Evolutionary conservation across 1,140 invertebrate genomes (phyloP).

Genomic region (Eulimnadia texana): DNA sequence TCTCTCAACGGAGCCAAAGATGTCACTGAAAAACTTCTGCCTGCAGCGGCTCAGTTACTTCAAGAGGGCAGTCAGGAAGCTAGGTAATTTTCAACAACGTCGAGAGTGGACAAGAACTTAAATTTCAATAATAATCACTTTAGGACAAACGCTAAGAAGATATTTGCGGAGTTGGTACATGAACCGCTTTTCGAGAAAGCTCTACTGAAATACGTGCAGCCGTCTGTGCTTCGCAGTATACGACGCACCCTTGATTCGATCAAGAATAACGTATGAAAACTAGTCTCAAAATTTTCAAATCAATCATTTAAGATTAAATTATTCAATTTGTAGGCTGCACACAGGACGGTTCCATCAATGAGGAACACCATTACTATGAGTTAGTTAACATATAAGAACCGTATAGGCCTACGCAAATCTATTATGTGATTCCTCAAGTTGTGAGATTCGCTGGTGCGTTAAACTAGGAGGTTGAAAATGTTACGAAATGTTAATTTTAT

Average conservation of each 20-base stretch:
- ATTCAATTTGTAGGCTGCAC: too few species aligned
- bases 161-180: conserved; percentile 41
- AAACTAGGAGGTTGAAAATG: too few species aligned
- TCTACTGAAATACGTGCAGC: conserved; percentile 46
- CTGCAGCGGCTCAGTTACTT: conserved; percentile 61
- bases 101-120: conserved; percentile 4
- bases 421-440: too few species aligned
- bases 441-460: too few species aligned
- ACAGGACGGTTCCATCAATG: too few species aligned
- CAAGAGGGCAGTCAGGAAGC: conserved; percentile 75
- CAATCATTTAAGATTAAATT: too few species aligned
- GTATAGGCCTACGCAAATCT: too few species aligned
- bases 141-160: conserved; percentile 49
- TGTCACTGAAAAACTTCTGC: conserved; percentile 59
- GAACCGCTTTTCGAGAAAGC: conserved; percentile 47
- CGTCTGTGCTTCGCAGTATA: conserved; percentile 46
- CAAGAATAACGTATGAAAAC: conserved; percentile 17
- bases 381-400: too few species aligned
- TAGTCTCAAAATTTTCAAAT: background rate
- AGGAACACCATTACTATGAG: too few species aligned
- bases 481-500: too few species aligned
- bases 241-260: conserved; percentile 47
- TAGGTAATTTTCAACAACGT: conserved; percentile 35
- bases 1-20: conserved; percentile 56
- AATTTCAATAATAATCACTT: conserved; percentile 18